These are phyloP conservation scores for Papio anubis DNA, from an alignment of 2,113 vertebrate genomes.

Conservation along the genomic window DNA sequence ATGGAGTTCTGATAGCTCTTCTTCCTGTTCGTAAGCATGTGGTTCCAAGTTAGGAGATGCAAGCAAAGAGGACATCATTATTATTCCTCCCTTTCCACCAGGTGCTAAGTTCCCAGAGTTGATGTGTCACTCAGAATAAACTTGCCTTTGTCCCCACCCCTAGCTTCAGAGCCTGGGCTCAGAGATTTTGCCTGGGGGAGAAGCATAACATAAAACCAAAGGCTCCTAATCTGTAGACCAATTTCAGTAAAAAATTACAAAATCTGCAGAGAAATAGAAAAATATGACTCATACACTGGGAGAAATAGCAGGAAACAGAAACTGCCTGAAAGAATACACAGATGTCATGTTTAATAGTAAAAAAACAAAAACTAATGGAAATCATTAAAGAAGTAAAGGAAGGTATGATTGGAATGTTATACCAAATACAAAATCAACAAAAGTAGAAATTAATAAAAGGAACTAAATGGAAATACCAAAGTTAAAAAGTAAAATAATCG, in stretches of 20 bases:
- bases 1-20: background rate
- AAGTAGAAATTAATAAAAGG: background rate
- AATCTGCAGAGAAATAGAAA: background rate
- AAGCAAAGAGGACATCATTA: background rate
- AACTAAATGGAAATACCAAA: background rate
- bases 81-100: background rate
- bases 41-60: background rate
- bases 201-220: background rate
- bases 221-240: background rate
- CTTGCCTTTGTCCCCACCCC: background rate
- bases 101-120: background rate
- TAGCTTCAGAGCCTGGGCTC: background rate
- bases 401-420: background rate
- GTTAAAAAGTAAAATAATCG: background rate
- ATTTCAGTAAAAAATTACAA: background rate
- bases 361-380: background rate
- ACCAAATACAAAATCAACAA: background rate
- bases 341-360: background rate
- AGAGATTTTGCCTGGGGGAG: background rate
- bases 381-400: background rate
- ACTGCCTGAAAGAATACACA: background rate
- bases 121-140: background rate
- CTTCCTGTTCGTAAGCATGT: background rate
- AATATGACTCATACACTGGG: background rate
- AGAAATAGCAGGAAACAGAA: background rate